Percentiles rank a stretch among this genome's conserved stretches.
phyloP scores from a whole-genome alignment of 35 echinoderm and acorn worm genomes.

The Hemicentrotus pulcherrimus region DNA sequence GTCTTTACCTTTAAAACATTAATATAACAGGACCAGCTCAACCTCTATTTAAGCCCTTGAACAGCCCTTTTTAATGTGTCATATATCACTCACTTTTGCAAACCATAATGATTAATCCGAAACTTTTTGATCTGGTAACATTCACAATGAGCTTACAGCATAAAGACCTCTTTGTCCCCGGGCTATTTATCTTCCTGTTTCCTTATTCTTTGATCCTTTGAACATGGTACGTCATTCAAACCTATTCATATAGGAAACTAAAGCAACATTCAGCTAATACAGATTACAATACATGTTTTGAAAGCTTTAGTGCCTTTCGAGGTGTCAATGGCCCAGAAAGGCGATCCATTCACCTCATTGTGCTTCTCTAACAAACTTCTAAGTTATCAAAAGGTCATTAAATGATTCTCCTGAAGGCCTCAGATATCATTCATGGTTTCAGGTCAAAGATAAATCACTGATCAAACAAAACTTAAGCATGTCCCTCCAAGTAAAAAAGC shows the following conservation, averaged over 20 bases:
- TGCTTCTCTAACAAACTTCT: not conserved
- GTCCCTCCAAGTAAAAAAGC: not conserved
- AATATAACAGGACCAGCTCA: too few relatives aligned
- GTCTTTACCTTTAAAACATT: too few relatives aligned
- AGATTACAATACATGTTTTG: not conserved
- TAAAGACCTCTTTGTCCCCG: not conserved
- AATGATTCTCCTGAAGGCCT: not conserved
- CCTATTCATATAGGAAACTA: not conserved
- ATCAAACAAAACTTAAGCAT: not conserved
- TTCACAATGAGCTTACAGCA: conserved; percentile 11
- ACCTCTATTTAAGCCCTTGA: too few relatives aligned
- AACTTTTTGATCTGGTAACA: conserved; percentile 12
- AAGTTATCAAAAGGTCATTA: not conserved
- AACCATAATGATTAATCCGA: not conserved
- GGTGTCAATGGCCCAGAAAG: not conserved
- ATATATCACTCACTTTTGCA: not conserved
- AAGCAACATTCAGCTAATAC: not conserved
- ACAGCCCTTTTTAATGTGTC: too few relatives aligned
- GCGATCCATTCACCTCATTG: not conserved
- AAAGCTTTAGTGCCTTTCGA: not conserved
- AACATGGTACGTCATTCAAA: conserved; percentile 3
- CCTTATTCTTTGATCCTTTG: conserved; percentile 10
- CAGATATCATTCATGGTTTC: not conserved
- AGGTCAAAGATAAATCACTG: not conserved
- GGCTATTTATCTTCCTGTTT: conserved; percentile 18